These are phyloP conservation scores for Ammospiza caudacuta DNA, from an alignment of 2,113 vertebrate genomes.

Conservation along the genomic window DNA sequence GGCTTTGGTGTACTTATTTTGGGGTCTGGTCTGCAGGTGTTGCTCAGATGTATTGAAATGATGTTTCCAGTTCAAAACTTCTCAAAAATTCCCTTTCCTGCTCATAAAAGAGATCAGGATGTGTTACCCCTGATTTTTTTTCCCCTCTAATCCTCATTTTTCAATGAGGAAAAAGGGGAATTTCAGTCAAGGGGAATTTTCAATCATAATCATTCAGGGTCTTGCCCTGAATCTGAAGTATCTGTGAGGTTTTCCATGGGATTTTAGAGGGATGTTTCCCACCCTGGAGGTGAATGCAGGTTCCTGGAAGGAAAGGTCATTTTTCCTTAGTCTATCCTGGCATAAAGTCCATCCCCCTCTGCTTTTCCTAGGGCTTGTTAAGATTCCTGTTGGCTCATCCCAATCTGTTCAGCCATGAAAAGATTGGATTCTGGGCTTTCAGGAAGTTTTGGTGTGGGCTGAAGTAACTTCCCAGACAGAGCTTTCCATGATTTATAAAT, in stretches of 20 bases:
- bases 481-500: not conserved
- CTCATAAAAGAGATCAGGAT: not conserved
- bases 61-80: fast-evolving
- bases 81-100: not conserved
- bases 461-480: not conserved
- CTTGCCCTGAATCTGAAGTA: fast-evolving
- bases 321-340: not conserved
- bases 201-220: fast-evolving
- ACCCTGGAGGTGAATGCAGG: fast-evolving
- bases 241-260: not conserved
- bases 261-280: not conserved
- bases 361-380: not conserved
- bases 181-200: not conserved
- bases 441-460: not conserved
- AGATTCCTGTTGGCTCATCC: not conserved
- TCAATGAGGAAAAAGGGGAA: not conserved
- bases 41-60: fast-evolving
- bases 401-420: not conserved
- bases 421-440: not conserved
- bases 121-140: not conserved
- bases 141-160: not conserved
- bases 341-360: not conserved
- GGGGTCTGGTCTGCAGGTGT: no score
- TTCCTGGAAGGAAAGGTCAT: not conserved
- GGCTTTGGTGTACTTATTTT: fast-evolving